phyloP scores from a whole-genome alignment of 2,113 vertebrate genomes.

The Leptocoma aspasia region DNA sequence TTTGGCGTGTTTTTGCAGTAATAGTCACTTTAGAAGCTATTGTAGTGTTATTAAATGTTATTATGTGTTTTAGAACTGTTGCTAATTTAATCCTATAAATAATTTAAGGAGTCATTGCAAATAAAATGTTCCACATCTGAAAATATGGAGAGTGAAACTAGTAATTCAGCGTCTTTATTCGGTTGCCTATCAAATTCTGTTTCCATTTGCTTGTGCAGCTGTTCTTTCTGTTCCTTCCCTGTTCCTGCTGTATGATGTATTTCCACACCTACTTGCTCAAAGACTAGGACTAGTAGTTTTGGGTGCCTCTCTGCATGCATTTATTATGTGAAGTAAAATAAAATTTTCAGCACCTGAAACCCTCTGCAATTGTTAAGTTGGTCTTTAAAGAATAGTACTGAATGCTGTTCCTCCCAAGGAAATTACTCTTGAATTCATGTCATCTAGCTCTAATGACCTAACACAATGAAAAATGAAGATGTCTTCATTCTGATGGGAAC shows the following conservation, averaged over 20 bases:
- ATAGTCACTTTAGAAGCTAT: neutral
- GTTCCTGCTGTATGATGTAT: neutral
- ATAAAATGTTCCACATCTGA: neutral
- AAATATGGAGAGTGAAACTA: neutral
- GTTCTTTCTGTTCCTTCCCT: neutral
- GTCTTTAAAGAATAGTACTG: neutral
- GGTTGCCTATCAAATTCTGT: neutral
- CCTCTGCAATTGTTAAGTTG: neutral
- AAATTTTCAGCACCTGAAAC: neutral
- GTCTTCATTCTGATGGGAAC: neutral
- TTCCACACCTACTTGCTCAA: neutral
- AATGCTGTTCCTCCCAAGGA: neutral
- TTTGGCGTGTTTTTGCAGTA: neutral
- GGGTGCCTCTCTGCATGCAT: neutral
- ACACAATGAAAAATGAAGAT: slow-evolving; percentile 12
- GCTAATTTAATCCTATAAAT: neutral
- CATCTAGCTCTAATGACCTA: neutral
- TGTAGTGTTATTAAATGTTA: neutral
- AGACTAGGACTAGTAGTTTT: neutral
- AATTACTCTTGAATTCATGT: neutral
- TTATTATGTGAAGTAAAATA: neutral
- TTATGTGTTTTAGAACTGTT: neutral
- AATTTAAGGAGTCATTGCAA: neutral
- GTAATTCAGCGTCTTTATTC: neutral
- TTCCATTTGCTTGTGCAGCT: neutral